Evolutionary conservation across 2,113 vertebrate species (phyloP).

Genomic region (Orientallactaga bullata): DNA sequence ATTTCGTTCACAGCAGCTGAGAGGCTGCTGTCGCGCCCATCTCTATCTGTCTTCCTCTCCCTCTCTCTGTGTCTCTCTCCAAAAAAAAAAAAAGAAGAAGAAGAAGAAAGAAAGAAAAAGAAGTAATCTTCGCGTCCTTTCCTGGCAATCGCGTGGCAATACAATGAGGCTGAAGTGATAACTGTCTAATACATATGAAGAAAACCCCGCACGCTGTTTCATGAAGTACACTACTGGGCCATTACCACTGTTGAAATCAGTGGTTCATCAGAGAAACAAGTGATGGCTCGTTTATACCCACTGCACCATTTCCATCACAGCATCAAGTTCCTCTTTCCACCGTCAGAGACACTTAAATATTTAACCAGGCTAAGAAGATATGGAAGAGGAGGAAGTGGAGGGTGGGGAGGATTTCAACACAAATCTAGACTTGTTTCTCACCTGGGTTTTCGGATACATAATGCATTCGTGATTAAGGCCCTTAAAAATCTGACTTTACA

Average conservation of each 20-base stretch:
- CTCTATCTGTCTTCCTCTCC: too few relatives aligned
- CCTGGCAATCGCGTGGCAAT: neutral
- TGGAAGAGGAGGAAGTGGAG: neutral
- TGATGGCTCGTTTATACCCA: neutral
- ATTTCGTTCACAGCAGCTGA: too few relatives aligned
- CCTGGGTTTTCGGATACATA: neutral
- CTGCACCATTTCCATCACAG: neutral
- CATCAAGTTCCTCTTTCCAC: neutral
- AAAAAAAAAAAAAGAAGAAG: too few relatives aligned
- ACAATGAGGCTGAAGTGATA: neutral
- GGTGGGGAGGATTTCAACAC: neutral
- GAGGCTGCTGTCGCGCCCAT: too few relatives aligned
- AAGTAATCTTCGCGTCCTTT: neutral
- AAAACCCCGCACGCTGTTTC: neutral
- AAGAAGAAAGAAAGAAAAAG: too few relatives aligned
- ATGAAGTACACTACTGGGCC: neutral
- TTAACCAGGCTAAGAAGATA: neutral
- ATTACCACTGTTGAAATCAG: neutral
- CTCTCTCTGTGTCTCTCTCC: too few relatives aligned
- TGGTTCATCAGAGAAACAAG: neutral
- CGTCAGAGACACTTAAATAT: conserved; percentile 52
- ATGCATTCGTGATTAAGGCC: neutral
- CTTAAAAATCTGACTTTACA: neutral
- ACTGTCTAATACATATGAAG: neutral
- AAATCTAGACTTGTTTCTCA: neutral